A percentile compares a stretch with the other conserved stretches of the same genome.
Conservation (phyloP, 2,888 invertebrate genomes). For the Nebria salina region DNA sequence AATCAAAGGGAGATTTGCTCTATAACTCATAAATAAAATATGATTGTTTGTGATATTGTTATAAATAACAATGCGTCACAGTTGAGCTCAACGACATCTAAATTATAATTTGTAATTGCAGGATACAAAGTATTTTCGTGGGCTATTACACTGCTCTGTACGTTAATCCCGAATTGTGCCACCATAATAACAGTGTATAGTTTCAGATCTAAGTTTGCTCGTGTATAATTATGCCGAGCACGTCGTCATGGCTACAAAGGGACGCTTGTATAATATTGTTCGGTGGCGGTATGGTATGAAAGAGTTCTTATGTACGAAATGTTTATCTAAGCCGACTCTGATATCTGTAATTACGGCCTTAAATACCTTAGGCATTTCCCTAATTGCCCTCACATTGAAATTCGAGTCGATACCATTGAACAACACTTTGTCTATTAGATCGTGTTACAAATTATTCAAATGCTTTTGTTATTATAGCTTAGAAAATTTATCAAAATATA, state of each 20-base stretch:
- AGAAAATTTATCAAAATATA: neutral
- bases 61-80: neutral
- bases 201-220: neutral
- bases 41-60: neutral
- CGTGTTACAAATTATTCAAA: neutral
- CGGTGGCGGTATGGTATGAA: neutral
- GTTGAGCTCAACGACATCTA: neutral
- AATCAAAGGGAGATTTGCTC: neutral
- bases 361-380: neutral
- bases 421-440: neutral
- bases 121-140: slow-evolving; percentile 1
- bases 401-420: neutral
- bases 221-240: neutral
- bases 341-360: neutral
- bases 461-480: neutral
- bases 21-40: neutral
- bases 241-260: slow-evolving; percentile 1
- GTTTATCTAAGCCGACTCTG: neutral
- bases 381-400: neutral
- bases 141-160: neutral
- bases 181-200: neutral
- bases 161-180: neutral
- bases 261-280: neutral
- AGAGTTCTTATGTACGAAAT: neutral
- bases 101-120: slow-evolving; percentile 1